Evolutionary conservation across 1,140 invertebrate species (phyloP).

Genomic region (Centruroides vittatus): DNA sequence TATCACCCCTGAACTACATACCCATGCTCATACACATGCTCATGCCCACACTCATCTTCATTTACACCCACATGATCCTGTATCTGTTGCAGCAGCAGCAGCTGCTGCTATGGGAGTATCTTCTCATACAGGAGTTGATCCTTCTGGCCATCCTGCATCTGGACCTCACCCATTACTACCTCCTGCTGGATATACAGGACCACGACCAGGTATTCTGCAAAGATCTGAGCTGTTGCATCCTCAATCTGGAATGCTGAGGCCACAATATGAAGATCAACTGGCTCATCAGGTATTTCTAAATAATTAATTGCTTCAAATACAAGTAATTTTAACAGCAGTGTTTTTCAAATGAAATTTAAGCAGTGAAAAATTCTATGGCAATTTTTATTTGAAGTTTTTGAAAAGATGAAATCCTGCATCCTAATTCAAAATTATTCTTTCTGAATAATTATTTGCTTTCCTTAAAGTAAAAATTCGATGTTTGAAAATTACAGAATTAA

Average conservation of each 20-base stretch:
- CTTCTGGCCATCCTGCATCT: slow-evolving; percentile 32
- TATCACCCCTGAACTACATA: slow-evolving; percentile 58
- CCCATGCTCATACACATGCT: slow-evolving; percentile 62
- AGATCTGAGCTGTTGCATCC: slow-evolving; percentile 32
- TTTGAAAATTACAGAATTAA: not conserved
- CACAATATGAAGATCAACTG: slow-evolving; percentile 62
- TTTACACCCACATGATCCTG: slow-evolving; percentile 56
- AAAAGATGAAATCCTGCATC: not conserved
- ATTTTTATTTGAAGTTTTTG: not conserved
- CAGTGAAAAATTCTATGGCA: not conserved
- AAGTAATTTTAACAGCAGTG: not conserved
- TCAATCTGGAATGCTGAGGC: slow-evolving; percentile 47
- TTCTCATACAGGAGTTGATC: slow-evolving; percentile 35
- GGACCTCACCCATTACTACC: slow-evolving; percentile 19
- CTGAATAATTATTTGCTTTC: not conserved
- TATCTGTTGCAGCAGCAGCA: slow-evolving; percentile 38
- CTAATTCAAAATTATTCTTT: not conserved
- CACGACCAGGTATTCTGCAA: slow-evolving; percentile 14
- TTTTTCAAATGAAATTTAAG: not conserved
- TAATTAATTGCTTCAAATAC: not conserved
- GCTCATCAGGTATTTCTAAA: slow-evolving; percentile 47
- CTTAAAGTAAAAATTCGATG: not conserved
- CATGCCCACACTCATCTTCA: slow-evolving; percentile 58
- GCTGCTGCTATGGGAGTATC: slow-evolving; percentile 40
- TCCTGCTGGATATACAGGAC: slow-evolving; percentile 17